phyloP scores from a whole-genome alignment of 2,113 vertebrate species.

The Canis aureus region DNA sequence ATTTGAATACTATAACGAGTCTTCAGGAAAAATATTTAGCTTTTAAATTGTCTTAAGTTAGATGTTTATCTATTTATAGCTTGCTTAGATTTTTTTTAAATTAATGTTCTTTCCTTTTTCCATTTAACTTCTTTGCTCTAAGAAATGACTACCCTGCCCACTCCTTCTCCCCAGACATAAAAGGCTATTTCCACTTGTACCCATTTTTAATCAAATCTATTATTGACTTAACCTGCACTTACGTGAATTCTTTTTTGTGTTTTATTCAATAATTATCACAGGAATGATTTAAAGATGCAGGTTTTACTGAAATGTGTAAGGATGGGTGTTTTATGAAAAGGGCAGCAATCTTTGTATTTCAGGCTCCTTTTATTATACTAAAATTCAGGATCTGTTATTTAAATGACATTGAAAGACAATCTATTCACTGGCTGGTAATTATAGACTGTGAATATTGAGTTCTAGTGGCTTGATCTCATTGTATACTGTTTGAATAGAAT shows the following conservation, averaged over 20 bases:
- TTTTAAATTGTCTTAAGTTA: conserved; percentile 32
- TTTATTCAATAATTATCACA: conserved; percentile 71
- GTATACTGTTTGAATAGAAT: conserved; percentile 31
- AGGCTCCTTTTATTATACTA: neutral
- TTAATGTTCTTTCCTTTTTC: neutral
- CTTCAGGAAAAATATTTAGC: neutral
- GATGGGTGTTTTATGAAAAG: neutral
- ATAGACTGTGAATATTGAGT: neutral
- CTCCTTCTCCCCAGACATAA: neutral
- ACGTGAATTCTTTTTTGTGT: conserved; percentile 20
- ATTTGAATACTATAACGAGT: neutral
- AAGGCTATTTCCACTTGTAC: neutral
- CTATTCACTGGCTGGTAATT: neutral
- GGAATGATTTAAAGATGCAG: conserved; percentile 27
- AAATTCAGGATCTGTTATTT: conserved; percentile 60
- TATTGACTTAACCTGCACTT: conserved; percentile 21
- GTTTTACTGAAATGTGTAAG: conserved; percentile 38
- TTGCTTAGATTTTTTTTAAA: neutral
- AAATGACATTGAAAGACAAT: conserved; percentile 42
- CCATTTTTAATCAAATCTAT: conserved; percentile 28
- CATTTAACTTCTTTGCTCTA: conserved; percentile 51
- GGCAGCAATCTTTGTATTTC: conserved; percentile 55
- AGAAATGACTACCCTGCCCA: neutral
- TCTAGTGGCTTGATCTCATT: neutral
- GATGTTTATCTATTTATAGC: neutral